Base-by-base conservation (phyloP, 2,797 vertebrate genomes). In the Monodelphis domestica region DNA sequence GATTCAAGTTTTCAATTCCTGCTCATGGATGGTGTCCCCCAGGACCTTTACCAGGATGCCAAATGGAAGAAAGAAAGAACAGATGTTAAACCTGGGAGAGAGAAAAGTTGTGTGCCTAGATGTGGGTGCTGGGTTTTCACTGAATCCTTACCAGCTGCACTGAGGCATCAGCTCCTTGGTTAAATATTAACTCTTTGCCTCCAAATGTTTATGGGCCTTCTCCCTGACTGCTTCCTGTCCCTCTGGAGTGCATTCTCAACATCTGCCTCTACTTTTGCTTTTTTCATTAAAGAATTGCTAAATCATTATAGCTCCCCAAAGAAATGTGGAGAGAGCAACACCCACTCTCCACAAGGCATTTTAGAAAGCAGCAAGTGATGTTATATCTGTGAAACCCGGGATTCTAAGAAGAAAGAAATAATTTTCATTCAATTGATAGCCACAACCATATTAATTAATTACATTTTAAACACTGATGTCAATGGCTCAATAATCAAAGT, bases 121-220 rank as follows among this genome's bases (percentile, higher is more conserved):
- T 84, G 88, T 93, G 88, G 94, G 93, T 96, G 92, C 93, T 0
- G 15, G 91, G 57, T 96, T 97, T 94, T 94, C 94, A 97, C 95
- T 95, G 96, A 97, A 94, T 96, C 89, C 63, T 91, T 92, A 93
- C 96, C 97, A 97, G 94, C 96, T 96, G 96, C 97, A 95, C 89
- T 15, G 94, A 97, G 93, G 94, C 96, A 89, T 94, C 95, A 94
- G 96, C 6, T 87, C 84, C 95, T 91, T 94, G 93, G 97, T 97
- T 97, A 97, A 96, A 97, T 91, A 96, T 97, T 97, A 97, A 97
- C 97, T 95, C 95, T 93, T 91, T 53, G 91, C 95, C 94, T 91
- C 95, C 95, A 97, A 92, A 94, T 91, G 90, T 97, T 97, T 97
- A 96, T 54, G 91, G 78, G 91, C 4, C 1, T 38, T 88, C 45